Evolutionary conservation across 2,797 vertebrate genomes (phyloP).

Genomic region (Ctenochaetus hawaiiensis): DNA sequence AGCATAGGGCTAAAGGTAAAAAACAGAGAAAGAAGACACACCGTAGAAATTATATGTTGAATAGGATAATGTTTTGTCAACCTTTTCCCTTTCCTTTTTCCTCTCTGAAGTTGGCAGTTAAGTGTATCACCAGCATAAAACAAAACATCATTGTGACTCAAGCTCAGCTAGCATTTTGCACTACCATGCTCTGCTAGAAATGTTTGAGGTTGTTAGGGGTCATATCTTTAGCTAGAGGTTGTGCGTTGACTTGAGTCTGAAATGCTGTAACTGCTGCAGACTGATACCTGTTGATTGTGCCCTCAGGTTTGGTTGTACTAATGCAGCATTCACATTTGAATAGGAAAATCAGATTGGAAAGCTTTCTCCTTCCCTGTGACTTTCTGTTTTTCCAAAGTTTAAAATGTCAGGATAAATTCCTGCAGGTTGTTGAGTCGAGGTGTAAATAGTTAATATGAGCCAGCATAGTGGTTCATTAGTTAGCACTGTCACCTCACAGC

Average conservation of each 20-base stretch:
- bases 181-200: constrained; percentile 4
- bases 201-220: background rate
- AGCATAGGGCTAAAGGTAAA: too few relatives aligned
- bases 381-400: background rate
- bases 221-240: background rate
- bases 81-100: constrained; percentile 36
- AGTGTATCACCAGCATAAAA: constrained; percentile 23
- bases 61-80: constrained; percentile 22
- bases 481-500: too few relatives aligned
- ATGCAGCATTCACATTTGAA: constrained; percentile 20
- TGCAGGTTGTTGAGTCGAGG: background rate
- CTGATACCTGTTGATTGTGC: background rate
- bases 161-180: too few relatives aligned
- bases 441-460: too few relatives aligned
- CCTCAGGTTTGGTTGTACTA: background rate
- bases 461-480: too few relatives aligned
- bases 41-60: background rate
- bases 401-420: background rate
- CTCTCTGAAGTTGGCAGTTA: background rate
- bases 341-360: constrained; percentile 9
- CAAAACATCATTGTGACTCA: background rate
- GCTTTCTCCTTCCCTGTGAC: background rate
- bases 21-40: constrained; percentile 13
- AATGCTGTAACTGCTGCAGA: background rate
- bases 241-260: background rate